Conservation (phyloP, 1,140 invertebrate species). For the Drosophila albomicans region DNA sequence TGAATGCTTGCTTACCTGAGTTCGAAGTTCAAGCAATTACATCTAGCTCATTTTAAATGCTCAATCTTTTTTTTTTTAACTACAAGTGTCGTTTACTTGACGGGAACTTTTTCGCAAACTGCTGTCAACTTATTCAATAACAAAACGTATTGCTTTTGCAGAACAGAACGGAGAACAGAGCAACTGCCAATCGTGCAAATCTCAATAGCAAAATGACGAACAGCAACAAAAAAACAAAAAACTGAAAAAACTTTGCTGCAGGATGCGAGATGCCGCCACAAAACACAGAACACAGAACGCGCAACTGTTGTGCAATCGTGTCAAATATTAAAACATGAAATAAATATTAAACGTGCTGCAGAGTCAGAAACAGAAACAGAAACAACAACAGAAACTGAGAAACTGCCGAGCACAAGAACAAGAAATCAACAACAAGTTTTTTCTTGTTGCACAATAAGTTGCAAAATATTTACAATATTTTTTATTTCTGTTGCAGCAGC, state of each 20-base stretch:
- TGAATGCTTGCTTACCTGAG: too few species aligned
- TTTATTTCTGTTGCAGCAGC: slow-evolving; percentile 34
- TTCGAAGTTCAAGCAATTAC: slow-evolving; percentile 16
- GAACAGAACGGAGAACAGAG: slow-evolving; percentile 12
- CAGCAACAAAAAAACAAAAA: slow-evolving; percentile 21
- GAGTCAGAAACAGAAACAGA: slow-evolving; percentile 33
- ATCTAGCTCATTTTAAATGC: slow-evolving; percentile 12
- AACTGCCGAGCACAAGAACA: not conserved
- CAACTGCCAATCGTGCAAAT: slow-evolving; percentile 35
- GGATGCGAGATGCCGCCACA: slow-evolving; percentile 20
- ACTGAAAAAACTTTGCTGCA: slow-evolving; percentile 1
- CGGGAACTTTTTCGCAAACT: slow-evolving; percentile 26
- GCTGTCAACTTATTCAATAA: slow-evolving; percentile 70
- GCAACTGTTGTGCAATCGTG: slow-evolving; percentile 79
- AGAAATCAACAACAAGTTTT: slow-evolving; percentile 63
- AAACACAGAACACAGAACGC: slow-evolving; percentile 20
- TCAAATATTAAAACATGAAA: slow-evolving; percentile 84
- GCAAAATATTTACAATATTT: slow-evolving; percentile 72
- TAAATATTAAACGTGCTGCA: slow-evolving; percentile 76
- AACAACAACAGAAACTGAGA: not conserved
- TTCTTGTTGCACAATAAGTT: slow-evolving; percentile 71
- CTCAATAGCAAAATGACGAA: slow-evolving; percentile 52
- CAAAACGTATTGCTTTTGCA: slow-evolving; percentile 40
- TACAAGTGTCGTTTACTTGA: slow-evolving; percentile 44
- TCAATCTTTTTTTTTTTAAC: slow-evolving; percentile 4